phyloP scores from a whole-genome alignment of 2,888 invertebrate genomes.

The Synergus japonicus region DNA sequence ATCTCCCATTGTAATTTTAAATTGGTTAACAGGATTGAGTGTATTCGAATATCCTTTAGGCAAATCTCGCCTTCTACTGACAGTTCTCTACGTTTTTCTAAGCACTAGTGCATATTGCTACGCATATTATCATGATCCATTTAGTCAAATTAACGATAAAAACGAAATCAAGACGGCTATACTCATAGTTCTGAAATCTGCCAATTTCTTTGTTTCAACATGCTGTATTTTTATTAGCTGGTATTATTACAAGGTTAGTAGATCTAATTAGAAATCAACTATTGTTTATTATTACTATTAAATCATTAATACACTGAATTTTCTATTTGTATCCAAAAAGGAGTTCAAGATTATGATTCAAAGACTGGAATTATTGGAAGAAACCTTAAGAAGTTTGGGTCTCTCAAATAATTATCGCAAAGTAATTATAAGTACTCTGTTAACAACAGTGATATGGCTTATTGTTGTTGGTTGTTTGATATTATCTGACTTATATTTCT shows the following conservation, averaged over 20 bases:
- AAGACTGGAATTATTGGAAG: background rate
- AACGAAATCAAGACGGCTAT: background rate
- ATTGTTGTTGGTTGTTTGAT: background rate
- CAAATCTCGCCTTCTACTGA: background rate
- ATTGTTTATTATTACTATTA: background rate
- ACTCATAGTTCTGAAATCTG: background rate
- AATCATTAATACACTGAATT: background rate
- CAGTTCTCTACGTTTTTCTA: background rate
- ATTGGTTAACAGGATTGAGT: slow-evolving; percentile 7
- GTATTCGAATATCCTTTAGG: background rate
- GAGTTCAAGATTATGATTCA: background rate
- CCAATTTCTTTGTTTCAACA: background rate
- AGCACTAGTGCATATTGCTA: background rate
- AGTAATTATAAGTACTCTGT: background rate
- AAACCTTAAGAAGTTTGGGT: background rate
- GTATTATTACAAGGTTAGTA: slow-evolving; percentile 7
- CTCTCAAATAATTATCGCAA: background rate
- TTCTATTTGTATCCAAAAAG: background rate
- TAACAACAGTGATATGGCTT: background rate
- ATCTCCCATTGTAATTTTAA: slow-evolving; percentile 2
- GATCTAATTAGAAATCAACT: background rate
- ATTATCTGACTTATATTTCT: background rate
- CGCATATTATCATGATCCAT: background rate
- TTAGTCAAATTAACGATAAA: background rate
- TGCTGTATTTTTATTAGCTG: slow-evolving; percentile 4